Conservation (phyloP, 2,888 invertebrate species). For the Theristus sp. region DNA sequence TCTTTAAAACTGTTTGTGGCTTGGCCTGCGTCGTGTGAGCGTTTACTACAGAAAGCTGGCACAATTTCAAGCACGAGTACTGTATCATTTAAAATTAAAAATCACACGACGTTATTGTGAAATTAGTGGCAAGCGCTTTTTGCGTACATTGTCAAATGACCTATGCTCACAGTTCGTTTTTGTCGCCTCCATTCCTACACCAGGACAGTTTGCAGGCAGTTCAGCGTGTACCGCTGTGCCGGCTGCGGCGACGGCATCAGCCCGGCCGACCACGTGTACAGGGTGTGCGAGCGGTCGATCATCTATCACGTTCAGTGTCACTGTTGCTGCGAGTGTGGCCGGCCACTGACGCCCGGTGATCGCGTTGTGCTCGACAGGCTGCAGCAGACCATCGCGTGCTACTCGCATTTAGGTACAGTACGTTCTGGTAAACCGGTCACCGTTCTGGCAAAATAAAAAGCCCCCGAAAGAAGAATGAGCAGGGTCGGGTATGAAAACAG, state of each 20-base stretch:
- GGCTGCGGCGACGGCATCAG: constrained; percentile 21
- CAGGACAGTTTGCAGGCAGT: constrained; percentile 11
- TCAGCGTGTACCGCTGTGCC: constrained; percentile 17
- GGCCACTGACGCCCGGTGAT: constrained; percentile 19
- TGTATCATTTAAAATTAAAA: too few species aligned
- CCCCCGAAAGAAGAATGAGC: background rate
- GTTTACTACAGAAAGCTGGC: too few species aligned
- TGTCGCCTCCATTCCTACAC: background rate
- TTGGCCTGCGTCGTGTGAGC: too few species aligned
- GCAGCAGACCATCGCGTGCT: background rate
- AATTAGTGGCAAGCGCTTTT: too few species aligned
- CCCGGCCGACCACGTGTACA: constrained; percentile 23
- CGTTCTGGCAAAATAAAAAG: background rate
- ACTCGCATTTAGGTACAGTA: background rate
- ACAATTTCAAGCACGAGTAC: too few species aligned
- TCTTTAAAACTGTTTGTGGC: too few species aligned
- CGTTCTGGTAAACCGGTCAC: background rate
- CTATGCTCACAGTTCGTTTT: background rate
- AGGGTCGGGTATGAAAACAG: too few species aligned
- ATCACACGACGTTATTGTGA: too few species aligned
- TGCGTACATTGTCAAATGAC: too few species aligned
- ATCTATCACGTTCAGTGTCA: constrained; percentile 25
- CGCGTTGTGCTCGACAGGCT: constrained; percentile 20
- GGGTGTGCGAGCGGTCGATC: constrained; percentile 11
- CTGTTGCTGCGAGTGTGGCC: constrained; percentile 19